Evolutionary conservation across 2,113 vertebrate genomes (phyloP), one percentile per base, ranked within the genome.

Genomic region (Otus sunia): DNA sequence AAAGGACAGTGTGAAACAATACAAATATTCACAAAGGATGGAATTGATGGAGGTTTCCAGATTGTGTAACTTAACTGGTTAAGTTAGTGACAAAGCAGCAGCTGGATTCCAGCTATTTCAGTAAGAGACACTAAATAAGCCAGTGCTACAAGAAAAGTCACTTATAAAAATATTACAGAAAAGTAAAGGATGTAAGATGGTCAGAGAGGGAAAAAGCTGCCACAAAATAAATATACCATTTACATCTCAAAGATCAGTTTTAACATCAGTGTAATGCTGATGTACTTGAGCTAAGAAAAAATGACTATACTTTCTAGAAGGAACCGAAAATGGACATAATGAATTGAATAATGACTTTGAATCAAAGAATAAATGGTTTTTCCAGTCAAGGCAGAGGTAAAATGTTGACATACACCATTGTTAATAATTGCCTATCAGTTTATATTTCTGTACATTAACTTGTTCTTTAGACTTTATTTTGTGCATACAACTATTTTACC

Each of bases 261-360:
- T 53, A 78, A 50, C 30, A 76, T 45, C n/a, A 86, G 3, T 19
- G 6, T 58, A 52, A 43, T 10, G 20, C 14, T 67, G 43, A 64
- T 50, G 20, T 10, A 73, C 13, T 49, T 56, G 16, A 87, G 26
- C 15, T 80, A 59, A 41, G 17, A 21, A 66, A 84, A 74, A 67
- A 76, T 11, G 0, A 36, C 30, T 25, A 12, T 18, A 30, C 5
- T 45, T 69, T 26, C 29, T 5, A 49, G 10, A 45, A 60, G 32
- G 16, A 85, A 75, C 4, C 55, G 52, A 37, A 72, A 68, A 39
- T 0, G 3, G n/a, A 60, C 3, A 0, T 22, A 23, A 2, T n/a
- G 20, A 79, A n/a, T 2, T 39, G 18, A 86, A 69, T 23, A 39
- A 21, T 60, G 47, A 36, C 16, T 47, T 12, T 15, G 18, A 22